These are phyloP conservation scores for Odobenus rosmarus DNA, from an alignment of 2,113 vertebrate genomes.

Conservation along the genomic window DNA sequence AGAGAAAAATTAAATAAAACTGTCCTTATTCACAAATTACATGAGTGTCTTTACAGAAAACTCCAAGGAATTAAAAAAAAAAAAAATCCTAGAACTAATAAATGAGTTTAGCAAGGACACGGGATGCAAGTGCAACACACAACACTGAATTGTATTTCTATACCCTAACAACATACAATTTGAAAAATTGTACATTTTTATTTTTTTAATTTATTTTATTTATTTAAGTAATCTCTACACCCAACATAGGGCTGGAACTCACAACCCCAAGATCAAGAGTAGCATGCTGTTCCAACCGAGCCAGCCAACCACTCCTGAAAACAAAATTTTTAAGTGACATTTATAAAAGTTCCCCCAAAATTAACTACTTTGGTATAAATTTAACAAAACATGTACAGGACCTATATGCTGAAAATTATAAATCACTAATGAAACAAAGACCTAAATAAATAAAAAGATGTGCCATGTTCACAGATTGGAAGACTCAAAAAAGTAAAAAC, in stretches of 20 bases:
- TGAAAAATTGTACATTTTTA: background rate
- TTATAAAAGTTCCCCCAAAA: background rate
- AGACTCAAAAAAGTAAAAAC: constrained; percentile 10
- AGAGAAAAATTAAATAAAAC: background rate
- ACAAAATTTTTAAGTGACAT: background rate
- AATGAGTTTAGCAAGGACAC: background rate
- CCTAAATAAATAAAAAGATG: background rate
- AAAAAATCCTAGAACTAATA: background rate
- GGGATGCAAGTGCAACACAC: background rate
- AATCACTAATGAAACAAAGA: constrained; percentile 33
- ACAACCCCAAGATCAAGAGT: background rate
- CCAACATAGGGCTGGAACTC: background rate
- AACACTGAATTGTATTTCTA: background rate
- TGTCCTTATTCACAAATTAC: background rate
- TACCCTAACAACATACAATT: background rate
- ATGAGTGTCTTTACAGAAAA: background rate
- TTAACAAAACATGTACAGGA: background rate
- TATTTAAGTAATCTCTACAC: background rate
- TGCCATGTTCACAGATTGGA: background rate
- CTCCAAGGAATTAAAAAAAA: background rate
- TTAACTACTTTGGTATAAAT: background rate
- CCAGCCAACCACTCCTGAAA: background rate
- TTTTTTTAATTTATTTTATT: background rate
- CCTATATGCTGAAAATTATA: background rate
- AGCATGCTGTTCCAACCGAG: background rate